Evolutionary conservation across 1,140 invertebrate species (phyloP).

Genomic region (Tetramorium alpestre): DNA sequence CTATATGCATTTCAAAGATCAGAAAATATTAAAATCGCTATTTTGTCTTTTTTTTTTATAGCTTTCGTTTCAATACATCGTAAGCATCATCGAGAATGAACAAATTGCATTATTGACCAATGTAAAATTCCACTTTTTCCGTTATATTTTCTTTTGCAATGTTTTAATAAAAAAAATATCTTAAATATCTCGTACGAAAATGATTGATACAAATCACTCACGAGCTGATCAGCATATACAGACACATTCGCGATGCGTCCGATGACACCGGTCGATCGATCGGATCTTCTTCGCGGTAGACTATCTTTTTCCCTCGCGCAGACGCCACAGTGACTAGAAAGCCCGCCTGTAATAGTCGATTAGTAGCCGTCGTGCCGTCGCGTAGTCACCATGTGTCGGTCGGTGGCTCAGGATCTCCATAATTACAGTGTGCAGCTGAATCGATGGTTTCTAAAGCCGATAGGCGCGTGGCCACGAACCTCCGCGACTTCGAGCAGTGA

Average conservation of each 20-base stretch:
- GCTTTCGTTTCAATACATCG: background rate
- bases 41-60: background rate
- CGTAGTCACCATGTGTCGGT: conserved; percentile 19
- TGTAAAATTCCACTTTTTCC: background rate
- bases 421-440: conserved; percentile 42
- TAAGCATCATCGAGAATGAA: background rate
- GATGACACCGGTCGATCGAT: conserved; percentile 26
- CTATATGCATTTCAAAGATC: background rate
- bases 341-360: background rate
- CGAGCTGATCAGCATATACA: background rate
- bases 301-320: conserved; percentile 25
- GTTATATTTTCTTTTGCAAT: background rate
- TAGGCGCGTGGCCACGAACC: conserved; percentile 49
- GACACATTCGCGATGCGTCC: background rate
- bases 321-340: background rate
- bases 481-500: background rate
- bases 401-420: conserved; percentile 19
- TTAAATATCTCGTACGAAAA: background rate
- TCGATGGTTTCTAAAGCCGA: conserved; percentile 55
- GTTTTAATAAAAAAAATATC: background rate
- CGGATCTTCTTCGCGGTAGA: background rate
- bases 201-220: background rate
- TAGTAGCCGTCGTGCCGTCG: conserved; percentile 5
- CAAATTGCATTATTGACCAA: background rate
- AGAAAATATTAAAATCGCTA: background rate